Evolutionary conservation across 2,113 vertebrate species (phyloP).

Genomic region (Tretioscincus oriximinensis): DNA sequence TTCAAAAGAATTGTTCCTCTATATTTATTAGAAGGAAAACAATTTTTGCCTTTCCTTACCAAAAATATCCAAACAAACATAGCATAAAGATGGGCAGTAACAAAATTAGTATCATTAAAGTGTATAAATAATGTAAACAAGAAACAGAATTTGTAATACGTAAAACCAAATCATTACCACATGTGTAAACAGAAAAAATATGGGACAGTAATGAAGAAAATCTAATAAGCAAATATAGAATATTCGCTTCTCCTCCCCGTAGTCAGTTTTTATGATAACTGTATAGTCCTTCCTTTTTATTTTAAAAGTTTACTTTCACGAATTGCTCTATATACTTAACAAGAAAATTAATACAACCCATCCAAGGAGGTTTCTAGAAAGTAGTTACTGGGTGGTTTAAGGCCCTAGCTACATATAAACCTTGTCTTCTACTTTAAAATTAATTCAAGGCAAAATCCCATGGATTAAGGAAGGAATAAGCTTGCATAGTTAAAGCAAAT

Average conservation of each 20-base stretch:
- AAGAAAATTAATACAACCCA: neutral
- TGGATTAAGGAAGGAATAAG: no score
- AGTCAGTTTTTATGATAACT: neutral
- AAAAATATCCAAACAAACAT: neutral
- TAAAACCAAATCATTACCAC: neutral
- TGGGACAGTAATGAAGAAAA: neutral
- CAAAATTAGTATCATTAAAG: neutral
- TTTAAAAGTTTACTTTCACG: no score
- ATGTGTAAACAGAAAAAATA: neutral
- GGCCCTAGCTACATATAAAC: no score
- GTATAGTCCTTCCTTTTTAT: neutral
- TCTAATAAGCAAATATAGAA: neutral
- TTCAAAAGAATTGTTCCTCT: neutral
- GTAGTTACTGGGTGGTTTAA: no score
- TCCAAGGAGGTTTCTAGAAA: no score
- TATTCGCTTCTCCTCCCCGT: neutral
- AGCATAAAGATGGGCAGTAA: neutral
- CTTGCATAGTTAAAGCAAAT: no score
- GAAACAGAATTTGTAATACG: neutral
- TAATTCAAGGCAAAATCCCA: no score
- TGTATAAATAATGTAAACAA: neutral
- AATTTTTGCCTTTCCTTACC: neutral
- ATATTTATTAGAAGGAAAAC: neutral
- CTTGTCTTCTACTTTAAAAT: no score
- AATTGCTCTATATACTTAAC: neutral